Conservation (phyloP, 2,113 vertebrate species). For the Oryzias melastigma region DNA sequence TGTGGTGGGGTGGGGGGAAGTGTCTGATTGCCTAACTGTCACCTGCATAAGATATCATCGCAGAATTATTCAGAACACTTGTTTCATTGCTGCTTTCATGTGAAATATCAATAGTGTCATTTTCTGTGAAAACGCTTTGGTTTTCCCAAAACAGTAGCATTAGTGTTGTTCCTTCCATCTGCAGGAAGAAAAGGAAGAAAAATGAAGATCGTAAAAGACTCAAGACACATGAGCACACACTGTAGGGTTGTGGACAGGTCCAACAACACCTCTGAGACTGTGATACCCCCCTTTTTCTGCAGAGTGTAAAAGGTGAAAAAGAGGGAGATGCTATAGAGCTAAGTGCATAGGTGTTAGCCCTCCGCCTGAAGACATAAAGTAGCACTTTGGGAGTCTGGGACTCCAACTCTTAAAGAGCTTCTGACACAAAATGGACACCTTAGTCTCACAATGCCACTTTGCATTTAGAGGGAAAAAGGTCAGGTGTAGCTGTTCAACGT, state of each 20-base stretch:
- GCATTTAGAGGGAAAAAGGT: constrained; percentile 48
- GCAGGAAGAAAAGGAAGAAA: no score
- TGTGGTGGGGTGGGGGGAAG: no score
- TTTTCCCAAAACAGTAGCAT: no score
- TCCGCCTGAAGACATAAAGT: constrained; percentile 65
- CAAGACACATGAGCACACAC: not conserved
- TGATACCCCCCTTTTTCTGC: constrained; percentile 44
- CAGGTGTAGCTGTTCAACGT: constrained; percentile 16
- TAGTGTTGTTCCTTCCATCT: no score
- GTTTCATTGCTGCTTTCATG: no score
- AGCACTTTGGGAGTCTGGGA: constrained; percentile 60
- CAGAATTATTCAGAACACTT: no score
- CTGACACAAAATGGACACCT: constrained; percentile 62
- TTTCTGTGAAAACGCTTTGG: no score
- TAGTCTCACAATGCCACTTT: constrained; percentile 51
- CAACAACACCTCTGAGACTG: constrained; percentile 62
- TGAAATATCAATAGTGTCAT: no score
- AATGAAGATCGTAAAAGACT: not conserved
- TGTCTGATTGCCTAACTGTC: no score
- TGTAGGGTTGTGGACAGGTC: constrained; percentile 57
- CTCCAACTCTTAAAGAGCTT: constrained; percentile 58
- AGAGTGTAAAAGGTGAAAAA: constrained; percentile 49
- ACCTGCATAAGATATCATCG: no score
- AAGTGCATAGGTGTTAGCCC: constrained; percentile 71
- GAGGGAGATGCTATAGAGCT: constrained; percentile 66